Evolutionary conservation across 2,113 vertebrate species (phyloP).

Genomic region (Brienomyrus brachyistius): DNA sequence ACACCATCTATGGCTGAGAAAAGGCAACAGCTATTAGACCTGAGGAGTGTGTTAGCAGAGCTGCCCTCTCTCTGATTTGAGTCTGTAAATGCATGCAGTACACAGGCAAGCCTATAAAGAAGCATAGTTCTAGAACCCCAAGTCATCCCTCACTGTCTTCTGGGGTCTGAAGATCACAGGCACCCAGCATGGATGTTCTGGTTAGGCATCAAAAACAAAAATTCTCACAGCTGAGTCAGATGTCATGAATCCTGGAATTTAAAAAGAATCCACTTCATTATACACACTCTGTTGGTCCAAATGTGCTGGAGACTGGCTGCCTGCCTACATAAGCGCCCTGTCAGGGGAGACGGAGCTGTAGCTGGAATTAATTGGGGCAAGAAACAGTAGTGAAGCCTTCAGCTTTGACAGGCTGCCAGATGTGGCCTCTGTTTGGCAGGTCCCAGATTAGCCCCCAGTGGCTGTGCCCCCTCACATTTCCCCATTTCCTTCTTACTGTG

Average conservation of each 20-base stretch:
- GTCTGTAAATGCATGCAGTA: neutral
- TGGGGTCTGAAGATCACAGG: neutral
- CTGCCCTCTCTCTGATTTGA: neutral
- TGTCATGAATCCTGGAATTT: neutral
- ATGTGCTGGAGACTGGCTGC: conserved; percentile 1
- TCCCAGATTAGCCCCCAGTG: neutral
- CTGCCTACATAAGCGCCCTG: conserved; percentile 14
- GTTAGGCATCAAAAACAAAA: neutral
- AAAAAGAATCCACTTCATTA: neutral
- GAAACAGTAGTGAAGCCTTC: conserved; percentile 13
- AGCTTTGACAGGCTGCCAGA: neutral
- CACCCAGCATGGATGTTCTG: neutral
- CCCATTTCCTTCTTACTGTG: neutral
- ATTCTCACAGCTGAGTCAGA: neutral
- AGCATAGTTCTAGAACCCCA: neutral
- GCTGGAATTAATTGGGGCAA: conserved; percentile 12
- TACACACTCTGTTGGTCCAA: neutral
- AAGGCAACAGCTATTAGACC: neutral
- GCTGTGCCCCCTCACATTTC: neutral
- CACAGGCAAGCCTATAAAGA: neutral
- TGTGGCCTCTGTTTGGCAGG: neutral
- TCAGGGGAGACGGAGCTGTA: conserved; percentile 12
- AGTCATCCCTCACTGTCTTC: neutral
- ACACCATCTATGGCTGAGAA: neutral
- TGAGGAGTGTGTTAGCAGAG: neutral